A percentile compares a stretch with the other conserved stretches of the same genome.
phyloP scores from a whole-genome alignment of 92 coral and sea anemone genomes.

The Heliopora coerulea region DNA sequence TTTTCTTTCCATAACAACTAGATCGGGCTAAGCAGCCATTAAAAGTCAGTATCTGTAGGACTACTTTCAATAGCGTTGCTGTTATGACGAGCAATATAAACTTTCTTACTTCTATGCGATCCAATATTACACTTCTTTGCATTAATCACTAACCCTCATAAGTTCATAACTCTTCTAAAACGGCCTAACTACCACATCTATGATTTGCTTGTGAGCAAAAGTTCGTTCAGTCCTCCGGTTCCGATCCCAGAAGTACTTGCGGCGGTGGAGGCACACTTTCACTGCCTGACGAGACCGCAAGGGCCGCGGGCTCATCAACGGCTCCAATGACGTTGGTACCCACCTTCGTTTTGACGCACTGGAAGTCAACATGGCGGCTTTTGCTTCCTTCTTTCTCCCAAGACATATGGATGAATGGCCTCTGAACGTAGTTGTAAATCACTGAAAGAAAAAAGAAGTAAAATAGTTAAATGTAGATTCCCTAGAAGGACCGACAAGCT shows the following conservation, averaged over 20 bases:
- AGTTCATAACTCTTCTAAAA: background rate
- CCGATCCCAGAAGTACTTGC: constrained; percentile 91
- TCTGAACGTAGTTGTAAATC: constrained; percentile 94
- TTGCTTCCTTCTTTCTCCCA: constrained; percentile 99
- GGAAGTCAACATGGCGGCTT: constrained; percentile 99
- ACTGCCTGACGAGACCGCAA: constrained; percentile 80
- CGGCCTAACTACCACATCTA: background rate
- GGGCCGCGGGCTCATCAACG: constrained; percentile 97
- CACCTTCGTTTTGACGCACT: constrained; percentile 94
- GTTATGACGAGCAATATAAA: background rate
- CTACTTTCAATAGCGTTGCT: too few relatives aligned
- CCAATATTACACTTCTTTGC: background rate
- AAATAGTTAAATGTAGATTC: too few relatives aligned
- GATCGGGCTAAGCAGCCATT: too few relatives aligned
- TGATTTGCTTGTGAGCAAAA: too few relatives aligned
- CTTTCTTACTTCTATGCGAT: background rate
- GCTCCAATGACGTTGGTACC: constrained; percentile 79
- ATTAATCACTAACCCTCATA: too few relatives aligned
- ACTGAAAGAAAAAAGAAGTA: constrained; percentile 46
- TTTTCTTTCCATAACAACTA: too few relatives aligned
- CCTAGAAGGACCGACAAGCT: too few relatives aligned
- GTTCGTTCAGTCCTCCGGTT: constrained; percentile 71
- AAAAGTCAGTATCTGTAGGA: too few relatives aligned
- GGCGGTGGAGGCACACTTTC: constrained; percentile 90
- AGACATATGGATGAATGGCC: constrained; percentile 98